Base-by-base conservation (phyloP, 2,113 vertebrate genomes). In the Saccopteryx bilineata region DNA sequence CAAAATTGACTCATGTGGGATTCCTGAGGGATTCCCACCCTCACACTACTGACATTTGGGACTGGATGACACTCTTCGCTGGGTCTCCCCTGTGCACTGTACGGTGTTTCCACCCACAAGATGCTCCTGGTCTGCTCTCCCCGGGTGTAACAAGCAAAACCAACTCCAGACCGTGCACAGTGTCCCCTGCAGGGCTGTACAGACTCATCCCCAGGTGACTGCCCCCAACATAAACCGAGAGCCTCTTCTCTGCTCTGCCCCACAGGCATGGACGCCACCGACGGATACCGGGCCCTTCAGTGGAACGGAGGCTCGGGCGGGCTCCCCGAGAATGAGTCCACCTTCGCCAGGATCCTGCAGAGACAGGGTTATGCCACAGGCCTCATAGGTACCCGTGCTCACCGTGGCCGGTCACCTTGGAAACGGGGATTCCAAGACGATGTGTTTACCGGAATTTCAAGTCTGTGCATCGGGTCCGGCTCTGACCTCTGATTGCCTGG, bases 251-350 rank as follows among this genome's bases (percentile, higher is more conserved):
- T 23, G 1, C 33, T 11, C 12, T 2, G 21, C 19, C 0, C 7
- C 23, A 0, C 86, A 96, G 98, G 97, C 14, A 97, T 98, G 97
- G 91, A 94, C 0, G 97, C 95, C 88, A 97, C 54, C 26, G 79
- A 79, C 0, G 0, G 72, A 1, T 97, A 97, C 52, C 95, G 91
- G 1, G 98, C 58, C 0, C 94, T 98, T 2, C 78, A 92, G 19
- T 98, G 98, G 97, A 98, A 93, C 0, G 96, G 89, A 0, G 94
- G 94, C 0, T 98, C 98, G 0, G 98, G 98, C 72, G 98, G 98
- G 0, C 98, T 98, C 61, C 98, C 98, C 2, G 8, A 24, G n/a
- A 98, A 98, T 4, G 98, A 98, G 86, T 98, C 96, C 0, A 98
- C 98, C 0, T 98, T 98, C 83, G 97, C 98, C 0, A 97, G 86